Evolutionary conservation across 2,888 invertebrate genomes (phyloP).

Genomic region (Tromatobia lineatoria): DNA sequence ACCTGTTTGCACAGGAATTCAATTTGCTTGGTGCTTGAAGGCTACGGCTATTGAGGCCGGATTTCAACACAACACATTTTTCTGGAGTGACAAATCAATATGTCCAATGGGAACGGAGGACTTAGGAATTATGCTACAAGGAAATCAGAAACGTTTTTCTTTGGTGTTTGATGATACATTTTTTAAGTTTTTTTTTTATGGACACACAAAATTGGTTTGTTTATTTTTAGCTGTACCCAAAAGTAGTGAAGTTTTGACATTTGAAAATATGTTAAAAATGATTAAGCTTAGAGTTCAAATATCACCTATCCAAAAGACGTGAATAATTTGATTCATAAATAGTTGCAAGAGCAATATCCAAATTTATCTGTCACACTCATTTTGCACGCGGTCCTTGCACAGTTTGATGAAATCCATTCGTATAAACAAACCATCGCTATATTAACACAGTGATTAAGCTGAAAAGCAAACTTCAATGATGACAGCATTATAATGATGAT

Average conservation of each 20-base stretch:
- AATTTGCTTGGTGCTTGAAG: background rate
- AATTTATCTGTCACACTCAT: background rate
- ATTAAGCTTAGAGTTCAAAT: background rate
- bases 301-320: background rate
- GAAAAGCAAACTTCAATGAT: background rate
- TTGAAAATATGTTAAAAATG: too few relatives aligned
- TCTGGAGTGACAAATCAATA: background rate
- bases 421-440: background rate
- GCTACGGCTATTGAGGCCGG: background rate
- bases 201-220: too few relatives aligned
- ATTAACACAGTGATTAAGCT: background rate
- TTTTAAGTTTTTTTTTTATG: too few relatives aligned
- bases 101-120: too few relatives aligned
- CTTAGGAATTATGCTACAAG: background rate
- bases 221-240: too few relatives aligned
- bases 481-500: background rate
- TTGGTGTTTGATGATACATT: background rate
- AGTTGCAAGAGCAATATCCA: background rate
- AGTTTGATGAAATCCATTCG: background rate
- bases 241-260: too few relatives aligned
- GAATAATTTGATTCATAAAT: background rate
- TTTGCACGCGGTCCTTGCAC: background rate
- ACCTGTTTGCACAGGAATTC: background rate
- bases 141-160: background rate
- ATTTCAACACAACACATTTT: background rate